phyloP scores from a whole-genome alignment of 2,797 vertebrate species.

The Pterois miles region DNA sequence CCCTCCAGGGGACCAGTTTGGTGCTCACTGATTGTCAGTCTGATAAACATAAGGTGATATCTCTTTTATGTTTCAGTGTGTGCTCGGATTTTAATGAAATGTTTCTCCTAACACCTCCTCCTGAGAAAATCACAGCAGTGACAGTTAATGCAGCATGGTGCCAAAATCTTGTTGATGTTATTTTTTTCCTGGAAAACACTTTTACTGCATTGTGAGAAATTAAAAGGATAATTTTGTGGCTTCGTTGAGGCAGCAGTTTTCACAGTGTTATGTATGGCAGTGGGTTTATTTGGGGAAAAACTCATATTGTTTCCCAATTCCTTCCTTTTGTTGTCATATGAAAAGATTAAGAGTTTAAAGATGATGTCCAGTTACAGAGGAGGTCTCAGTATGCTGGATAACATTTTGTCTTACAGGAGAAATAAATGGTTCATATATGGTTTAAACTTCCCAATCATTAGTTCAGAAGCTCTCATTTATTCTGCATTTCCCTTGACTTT shows the following conservation, averaged over 20 bases:
- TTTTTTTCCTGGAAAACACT: not conserved
- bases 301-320: not conserved
- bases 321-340: not conserved
- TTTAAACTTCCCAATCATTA: not conserved
- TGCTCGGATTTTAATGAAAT: conserved; percentile 13
- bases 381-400: not conserved
- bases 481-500: not conserved
- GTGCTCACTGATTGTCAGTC: not conserved
- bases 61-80: conserved; percentile 8
- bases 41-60: not conserved
- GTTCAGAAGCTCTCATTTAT: not conserved
- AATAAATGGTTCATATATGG: not conserved
- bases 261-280: not conserved
- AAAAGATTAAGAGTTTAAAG: not conserved
- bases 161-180: not conserved
- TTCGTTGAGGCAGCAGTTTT: not conserved
- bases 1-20: not conserved
- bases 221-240: not conserved
- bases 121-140: conserved; percentile 9
- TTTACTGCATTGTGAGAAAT: conserved; percentile 4
- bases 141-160: conserved; percentile 8
- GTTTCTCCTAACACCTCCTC: not conserved
- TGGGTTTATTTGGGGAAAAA: not conserved
- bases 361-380: not conserved
- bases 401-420: not conserved